Evolutionary conservation across 1,140 invertebrate genomes (phyloP).

Genomic region (Neodiprion fabricii): DNA sequence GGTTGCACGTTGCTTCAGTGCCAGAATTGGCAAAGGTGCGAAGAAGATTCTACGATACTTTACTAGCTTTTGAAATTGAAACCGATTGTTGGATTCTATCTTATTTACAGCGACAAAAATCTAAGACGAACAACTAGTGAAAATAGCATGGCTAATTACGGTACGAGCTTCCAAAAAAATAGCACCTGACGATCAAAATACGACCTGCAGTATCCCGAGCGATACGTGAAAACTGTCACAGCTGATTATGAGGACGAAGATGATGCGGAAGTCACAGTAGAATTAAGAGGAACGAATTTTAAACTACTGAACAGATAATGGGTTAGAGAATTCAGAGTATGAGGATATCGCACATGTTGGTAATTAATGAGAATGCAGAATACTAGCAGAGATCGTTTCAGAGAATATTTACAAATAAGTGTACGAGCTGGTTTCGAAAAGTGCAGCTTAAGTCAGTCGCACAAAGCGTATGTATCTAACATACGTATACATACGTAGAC

Average conservation of each 20-base stretch:
- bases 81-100: slow-evolving; percentile 18
- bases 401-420: no score
- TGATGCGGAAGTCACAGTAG: neutral
- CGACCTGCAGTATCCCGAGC: neutral
- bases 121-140: slow-evolving; percentile 34
- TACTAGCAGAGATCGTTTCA: no score
- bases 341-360: no score
- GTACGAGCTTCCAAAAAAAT: neutral
- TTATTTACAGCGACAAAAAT: slow-evolving; percentile 26
- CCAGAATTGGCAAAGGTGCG: neutral
- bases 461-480: no score
- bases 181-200: slow-evolving; percentile 1
- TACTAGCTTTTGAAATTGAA: slow-evolving; percentile 27
- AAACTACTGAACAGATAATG: neutral
- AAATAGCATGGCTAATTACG: slow-evolving; percentile 23
- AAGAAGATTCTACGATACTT: slow-evolving; percentile 19
- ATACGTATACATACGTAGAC: no score
- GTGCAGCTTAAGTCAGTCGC: no score
- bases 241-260: neutral
- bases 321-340: neutral
- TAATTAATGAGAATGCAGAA: no score
- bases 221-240: neutral
- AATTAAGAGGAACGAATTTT: neutral
- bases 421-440: no score
- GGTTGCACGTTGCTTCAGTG: slow-evolving; percentile 19